These are phyloP conservation scores for Cryptomyrus ogoouensis DNA, from an alignment of 2,113 vertebrate genomes.

Conservation along the genomic window DNA sequence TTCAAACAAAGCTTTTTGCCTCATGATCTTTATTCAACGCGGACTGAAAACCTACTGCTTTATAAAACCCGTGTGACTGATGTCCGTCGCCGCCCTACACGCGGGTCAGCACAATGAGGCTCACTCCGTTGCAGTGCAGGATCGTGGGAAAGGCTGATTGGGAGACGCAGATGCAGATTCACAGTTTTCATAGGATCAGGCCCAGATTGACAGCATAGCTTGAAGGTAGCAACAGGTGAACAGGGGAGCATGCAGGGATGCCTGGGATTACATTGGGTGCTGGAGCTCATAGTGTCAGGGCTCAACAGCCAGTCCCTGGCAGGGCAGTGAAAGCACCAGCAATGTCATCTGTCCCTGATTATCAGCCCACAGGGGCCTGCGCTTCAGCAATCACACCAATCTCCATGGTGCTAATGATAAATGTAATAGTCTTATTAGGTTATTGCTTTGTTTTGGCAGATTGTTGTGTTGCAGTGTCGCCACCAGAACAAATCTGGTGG, in stretches of 20 bases:
- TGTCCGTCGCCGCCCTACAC: not conserved
- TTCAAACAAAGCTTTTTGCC: slow-evolving; percentile 13
- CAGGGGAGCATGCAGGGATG: not conserved
- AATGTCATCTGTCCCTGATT: not conserved
- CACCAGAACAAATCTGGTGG: not conserved
- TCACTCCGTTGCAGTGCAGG: not conserved
- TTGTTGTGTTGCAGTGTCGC: not conserved
- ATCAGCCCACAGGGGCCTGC: not conserved
- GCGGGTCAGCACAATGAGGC: not conserved
- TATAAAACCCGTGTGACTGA: slow-evolving; percentile 11
- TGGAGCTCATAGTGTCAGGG: not conserved
- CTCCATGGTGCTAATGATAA: not conserved
- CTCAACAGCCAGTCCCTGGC: not conserved
- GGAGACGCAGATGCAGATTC: not conserved
- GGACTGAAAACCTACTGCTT: not conserved
- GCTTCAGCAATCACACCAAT: not conserved
- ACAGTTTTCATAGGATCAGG: not conserved
- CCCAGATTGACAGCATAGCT: not conserved
- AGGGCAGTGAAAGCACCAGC: not conserved
- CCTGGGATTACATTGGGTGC: not conserved
- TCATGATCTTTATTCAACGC: not conserved
- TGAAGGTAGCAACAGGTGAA: not conserved
- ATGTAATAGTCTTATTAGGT: not conserved
- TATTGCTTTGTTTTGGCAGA: not conserved
- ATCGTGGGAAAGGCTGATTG: slow-evolving; percentile 7